Percentiles rank a stretch among this genome's conserved stretches.
Conservation (phyloP, 2,113 vertebrate species). For the Hemicordylus capensis region DNA sequence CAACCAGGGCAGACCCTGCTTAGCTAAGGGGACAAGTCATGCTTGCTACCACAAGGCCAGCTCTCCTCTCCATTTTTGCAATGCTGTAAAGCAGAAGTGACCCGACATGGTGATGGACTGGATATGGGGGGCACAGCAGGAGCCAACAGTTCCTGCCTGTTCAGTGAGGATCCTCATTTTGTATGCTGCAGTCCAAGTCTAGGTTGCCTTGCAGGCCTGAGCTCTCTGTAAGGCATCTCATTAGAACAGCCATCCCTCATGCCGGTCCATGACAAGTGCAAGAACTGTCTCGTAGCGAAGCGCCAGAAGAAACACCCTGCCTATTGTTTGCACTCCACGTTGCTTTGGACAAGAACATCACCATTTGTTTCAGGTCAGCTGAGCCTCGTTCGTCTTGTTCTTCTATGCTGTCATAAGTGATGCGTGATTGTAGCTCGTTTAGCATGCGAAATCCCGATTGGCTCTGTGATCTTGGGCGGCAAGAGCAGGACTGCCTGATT, state of each 20-base stretch:
- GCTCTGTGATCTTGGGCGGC: neutral
- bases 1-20: too few relatives aligned
- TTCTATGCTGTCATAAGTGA: neutral
- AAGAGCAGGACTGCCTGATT: neutral
- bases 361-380: neutral
- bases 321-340: neutral
- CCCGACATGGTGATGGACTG: too few relatives aligned
- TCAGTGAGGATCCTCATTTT: neutral
- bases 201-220: too few relatives aligned
- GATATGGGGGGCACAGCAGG: neutral
- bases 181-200: too few relatives aligned
- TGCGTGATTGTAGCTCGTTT: neutral
- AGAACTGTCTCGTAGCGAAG: too few relatives aligned
- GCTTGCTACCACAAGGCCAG: too few relatives aligned
- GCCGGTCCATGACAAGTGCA: neutral
- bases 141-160: neutral
- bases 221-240: neutral
- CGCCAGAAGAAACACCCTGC: too few relatives aligned
- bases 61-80: too few relatives aligned
- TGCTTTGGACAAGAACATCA: neutral
- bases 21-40: too few relatives aligned
- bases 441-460: neutral
- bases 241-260: neutral
- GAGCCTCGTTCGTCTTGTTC: neutral
- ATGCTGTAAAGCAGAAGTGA: too few relatives aligned